Evolutionary conservation across 1,140 invertebrate genomes (phyloP), one percentile per base, ranked within the genome.

Genomic region (Monochamus saltuarius): DNA sequence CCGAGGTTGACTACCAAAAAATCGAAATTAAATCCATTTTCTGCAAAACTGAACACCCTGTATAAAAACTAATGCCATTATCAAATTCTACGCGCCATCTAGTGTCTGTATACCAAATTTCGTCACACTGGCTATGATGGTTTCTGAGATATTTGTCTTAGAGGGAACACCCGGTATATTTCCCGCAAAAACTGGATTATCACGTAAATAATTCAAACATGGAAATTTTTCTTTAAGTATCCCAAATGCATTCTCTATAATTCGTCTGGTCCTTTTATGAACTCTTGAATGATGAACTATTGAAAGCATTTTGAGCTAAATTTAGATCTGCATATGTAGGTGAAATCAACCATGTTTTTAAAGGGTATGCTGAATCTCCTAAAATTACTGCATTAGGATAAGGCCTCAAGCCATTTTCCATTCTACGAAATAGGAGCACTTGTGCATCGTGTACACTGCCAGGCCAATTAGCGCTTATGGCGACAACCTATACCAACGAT

Each of bases 391-490:
- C 54, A 42, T 56, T 45, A 13, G 54, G 9, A 34, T 43, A 14
- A 45, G 54, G 54, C 45, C 42, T 50, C 46, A 38, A 52, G 22
- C 29, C 57, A 9, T 43, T 43, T 43, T 43, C 40, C 40, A 43
- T 43, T 22, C 55, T 34, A 35, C 50, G 50, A 19, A 36, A 52
- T 35, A 19, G 17, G n/a, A 11, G 37, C 10, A 36, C 53, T 11
- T 59, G 34, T 11, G 34, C 47, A 43, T 60, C 58, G 14, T 60
- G 58, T 9, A 52, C 47, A 39, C 39, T 45, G 11, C 58, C 49
- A 7, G 51, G 49, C 58, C 49, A 60, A 37, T 57, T 57, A 34
- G 55, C 40, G 36, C 43, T 57, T 34, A 57, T 37, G n/a, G n/a
- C n/a, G n/a, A n/a, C n/a, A n/a, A n/a, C n/a, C n/a, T n/a, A n/a